phyloP scores from a whole-genome alignment of 1,140 invertebrate genomes.

The Grapholita molesta region DNA sequence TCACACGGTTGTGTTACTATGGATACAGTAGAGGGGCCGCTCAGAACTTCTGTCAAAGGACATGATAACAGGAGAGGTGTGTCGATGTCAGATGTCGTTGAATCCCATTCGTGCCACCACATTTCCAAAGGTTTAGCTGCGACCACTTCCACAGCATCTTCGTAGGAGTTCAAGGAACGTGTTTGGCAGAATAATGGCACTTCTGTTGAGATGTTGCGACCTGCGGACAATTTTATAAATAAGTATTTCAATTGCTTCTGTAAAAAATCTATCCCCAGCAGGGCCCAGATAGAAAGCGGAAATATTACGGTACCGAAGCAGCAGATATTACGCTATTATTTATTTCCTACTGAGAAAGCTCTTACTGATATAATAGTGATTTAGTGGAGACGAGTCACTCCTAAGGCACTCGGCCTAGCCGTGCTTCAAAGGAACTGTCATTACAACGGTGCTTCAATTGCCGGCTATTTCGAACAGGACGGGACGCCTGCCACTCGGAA shows the following conservation, averaged over 20 bases:
- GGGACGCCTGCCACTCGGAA: slow-evolving; percentile 37
- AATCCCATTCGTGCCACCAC: slow-evolving; percentile 74
- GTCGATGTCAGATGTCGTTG: slow-evolving; percentile 41
- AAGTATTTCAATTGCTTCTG: not conserved
- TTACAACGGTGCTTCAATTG: slow-evolving; percentile 66
- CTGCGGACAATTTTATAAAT: slow-evolving; percentile 46
- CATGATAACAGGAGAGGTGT: slow-evolving; percentile 71
- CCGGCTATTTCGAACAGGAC: slow-evolving; percentile 39
- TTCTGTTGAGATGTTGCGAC: slow-evolving; percentile 50
- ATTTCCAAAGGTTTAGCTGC: slow-evolving; percentile 69
- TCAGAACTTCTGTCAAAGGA: slow-evolving; percentile 53
- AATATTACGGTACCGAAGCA: not conserved
- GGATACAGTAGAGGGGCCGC: slow-evolving; percentile 52
- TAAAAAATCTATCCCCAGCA: slow-evolving; percentile 20
- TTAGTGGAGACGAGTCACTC: slow-evolving; percentile 40
- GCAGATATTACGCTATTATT: slow-evolving; percentile 1
- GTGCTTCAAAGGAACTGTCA: slow-evolving; percentile 56
- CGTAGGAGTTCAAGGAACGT: slow-evolving; percentile 39
- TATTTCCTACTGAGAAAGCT: slow-evolving; percentile 11
- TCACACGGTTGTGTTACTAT: slow-evolving; percentile 67
- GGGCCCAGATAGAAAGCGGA: not conserved
- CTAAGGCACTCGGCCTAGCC: slow-evolving; percentile 41
- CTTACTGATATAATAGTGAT: slow-evolving; percentile 45
- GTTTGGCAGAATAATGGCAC: slow-evolving; percentile 68
- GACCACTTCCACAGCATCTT: slow-evolving; percentile 63